Percentiles rank a stretch among this genome's conserved stretches.
Evolutionary conservation across 2,797 vertebrate genomes (phyloP).

Genomic region (Podargus strigoides): DNA sequence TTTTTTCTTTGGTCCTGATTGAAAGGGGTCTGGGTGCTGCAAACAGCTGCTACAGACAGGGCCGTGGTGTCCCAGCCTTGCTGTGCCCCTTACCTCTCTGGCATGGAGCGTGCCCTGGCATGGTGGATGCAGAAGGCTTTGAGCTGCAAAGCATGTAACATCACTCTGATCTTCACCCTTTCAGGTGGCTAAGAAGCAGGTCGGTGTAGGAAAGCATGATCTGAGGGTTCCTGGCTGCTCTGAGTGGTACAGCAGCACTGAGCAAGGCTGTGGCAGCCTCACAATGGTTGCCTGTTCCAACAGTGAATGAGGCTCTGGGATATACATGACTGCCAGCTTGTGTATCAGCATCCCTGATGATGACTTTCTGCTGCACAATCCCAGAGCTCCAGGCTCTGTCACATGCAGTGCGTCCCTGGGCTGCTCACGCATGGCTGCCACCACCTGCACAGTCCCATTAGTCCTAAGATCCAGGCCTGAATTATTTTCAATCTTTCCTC

Average conservation of each 20-base stretch:
- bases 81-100: not conserved
- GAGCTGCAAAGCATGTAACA: not conserved
- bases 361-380: not conserved
- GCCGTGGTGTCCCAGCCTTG: not conserved
- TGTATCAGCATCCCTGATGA: not conserved
- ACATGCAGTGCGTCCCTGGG: not conserved
- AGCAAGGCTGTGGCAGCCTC: not conserved
- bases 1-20: not conserved
- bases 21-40: not conserved
- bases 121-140: not conserved
- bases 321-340: not conserved
- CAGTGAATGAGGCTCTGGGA: not conserved
- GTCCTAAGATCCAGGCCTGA: not conserved
- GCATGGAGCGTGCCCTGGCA: fast-evolving
- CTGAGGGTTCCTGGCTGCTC: not conserved
- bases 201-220: not conserved
- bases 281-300: not conserved
- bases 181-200: not conserved
- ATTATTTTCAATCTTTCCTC: not conserved
- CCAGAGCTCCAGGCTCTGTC: not conserved
- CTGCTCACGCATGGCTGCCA: not conserved
- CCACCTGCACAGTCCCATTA: not conserved
- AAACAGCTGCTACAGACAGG: not conserved
- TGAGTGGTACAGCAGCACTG: not conserved
- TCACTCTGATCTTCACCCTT: not conserved